Percentiles rank a stretch among this genome's conserved stretches.
phyloP scores from a whole-genome alignment of 2,888 invertebrate species.

The Caenorhabditis wallacei region DNA sequence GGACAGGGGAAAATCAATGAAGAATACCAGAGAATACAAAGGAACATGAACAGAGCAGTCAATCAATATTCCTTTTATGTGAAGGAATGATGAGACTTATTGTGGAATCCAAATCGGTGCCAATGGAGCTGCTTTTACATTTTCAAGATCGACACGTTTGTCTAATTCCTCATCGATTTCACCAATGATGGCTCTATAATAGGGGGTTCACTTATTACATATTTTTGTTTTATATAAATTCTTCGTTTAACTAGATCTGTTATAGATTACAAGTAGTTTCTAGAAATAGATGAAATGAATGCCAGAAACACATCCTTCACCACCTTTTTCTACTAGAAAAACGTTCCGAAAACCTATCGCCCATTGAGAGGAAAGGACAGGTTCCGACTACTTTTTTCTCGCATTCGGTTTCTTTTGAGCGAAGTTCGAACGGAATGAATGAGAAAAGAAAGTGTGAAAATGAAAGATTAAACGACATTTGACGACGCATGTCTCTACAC shows the following conservation, averaged over 20 bases:
- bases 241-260: no score
- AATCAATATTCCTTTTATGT: neutral
- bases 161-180: constrained; percentile 86
- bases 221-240: no score
- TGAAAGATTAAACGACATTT: constrained; percentile 11
- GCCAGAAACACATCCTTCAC: neutral
- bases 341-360: constrained; percentile 29
- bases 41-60: neutral
- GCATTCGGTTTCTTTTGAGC: constrained; percentile 10
- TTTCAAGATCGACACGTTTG: constrained; percentile 85
- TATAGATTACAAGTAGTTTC: neutral
- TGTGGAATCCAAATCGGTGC: constrained; percentile 83
- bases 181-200: constrained; percentile 86
- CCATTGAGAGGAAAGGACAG: constrained; percentile 14
- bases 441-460: constrained; percentile 24
- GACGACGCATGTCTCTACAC: neutral
- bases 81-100: constrained; percentile 19
- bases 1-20: constrained; percentile 4
- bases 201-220: no score
- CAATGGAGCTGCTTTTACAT: constrained; percentile 86
- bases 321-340: neutral
- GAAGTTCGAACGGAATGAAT: constrained; percentile 36
- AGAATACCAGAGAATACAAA: constrained; percentile 24
- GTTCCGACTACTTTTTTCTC: constrained; percentile 30
- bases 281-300: neutral